Evolutionary conservation across 2,888 invertebrate genomes (phyloP).

Genomic region (Elgonia sp.): DNA sequence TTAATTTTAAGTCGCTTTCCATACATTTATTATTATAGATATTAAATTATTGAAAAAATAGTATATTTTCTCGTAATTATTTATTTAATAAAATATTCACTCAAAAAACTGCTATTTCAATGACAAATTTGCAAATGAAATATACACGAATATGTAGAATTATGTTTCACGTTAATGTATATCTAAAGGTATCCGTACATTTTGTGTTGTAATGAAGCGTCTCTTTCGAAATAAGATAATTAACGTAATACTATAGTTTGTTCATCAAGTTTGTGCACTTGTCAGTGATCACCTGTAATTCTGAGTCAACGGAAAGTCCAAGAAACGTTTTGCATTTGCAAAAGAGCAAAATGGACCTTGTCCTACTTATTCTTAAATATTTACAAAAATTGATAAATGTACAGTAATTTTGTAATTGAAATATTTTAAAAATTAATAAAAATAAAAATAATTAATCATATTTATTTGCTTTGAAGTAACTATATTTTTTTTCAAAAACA

Average conservation of each 20-base stretch:
- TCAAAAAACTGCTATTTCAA: no score
- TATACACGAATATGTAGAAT: neutral
- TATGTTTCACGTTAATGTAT: neutral
- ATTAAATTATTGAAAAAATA: no score
- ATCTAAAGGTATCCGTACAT: slow-evolving; percentile 16
- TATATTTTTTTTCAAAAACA: no score
- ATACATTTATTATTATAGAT: no score
- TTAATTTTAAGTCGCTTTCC: no score
- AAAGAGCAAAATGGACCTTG: slow-evolving; percentile 19
- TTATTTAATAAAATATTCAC: no score
- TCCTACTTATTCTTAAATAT: slow-evolving; percentile 11
- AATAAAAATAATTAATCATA: no score
- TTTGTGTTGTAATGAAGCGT: slow-evolving; percentile 6
- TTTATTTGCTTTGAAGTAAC: no score
- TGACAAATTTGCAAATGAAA: no score
- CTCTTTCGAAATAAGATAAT: slow-evolving; percentile 48
- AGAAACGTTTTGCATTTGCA: slow-evolving; percentile 41
- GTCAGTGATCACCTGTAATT: slow-evolving; percentile 57
- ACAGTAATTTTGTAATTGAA: no score
- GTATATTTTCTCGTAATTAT: no score
- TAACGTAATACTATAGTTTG: slow-evolving; percentile 53
- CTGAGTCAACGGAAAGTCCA: slow-evolving; percentile 27
- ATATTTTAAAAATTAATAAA: no score
- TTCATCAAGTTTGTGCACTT: slow-evolving; percentile 59
- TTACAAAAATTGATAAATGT: neutral